Base-by-base conservation (phyloP, 2,888 invertebrate species). In the Phyllotreta cruciferae region DNA sequence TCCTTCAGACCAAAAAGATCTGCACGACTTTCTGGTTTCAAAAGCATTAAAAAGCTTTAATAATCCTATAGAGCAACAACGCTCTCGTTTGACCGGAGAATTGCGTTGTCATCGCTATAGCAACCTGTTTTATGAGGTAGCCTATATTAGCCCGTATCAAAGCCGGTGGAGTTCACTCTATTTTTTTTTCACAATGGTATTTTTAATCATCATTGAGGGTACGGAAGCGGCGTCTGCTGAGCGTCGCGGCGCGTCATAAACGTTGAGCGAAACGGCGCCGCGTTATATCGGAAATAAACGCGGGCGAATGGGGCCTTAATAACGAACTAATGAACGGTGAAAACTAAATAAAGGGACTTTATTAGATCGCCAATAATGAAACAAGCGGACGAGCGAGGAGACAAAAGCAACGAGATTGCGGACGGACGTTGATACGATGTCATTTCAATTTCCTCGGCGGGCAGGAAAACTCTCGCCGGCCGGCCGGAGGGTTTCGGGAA, bases 301-400 rank as follows among this genome's bases (percentile, higher is more conserved):
- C 13, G 42, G 38, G 34, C 36, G 24, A 39, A 36, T 49, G 36
- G n/a, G 41, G 5, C 39, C 5, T 35, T 50, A 50, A 42, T 58
- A 58, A 42, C 10, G 11, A 50, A 39, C 52, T 60, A 60, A 60
- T 52, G 44, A 52, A 52, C 60, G 52, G 37, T 60, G 38, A 60
- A 60, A 60, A 60, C 52, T 60, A 60, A 52, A 60, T 60, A 60
- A 60, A 41, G 52, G 24, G 53, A 53, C 42, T 60, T 60, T 52
- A 60, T 60, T 60, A 60, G 47, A 60, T 52, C 60, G 37, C n/a
- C 10, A n/a, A 37, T 52, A 52, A 14, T 44, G 60, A 53, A 52
- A 41, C 13, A 8, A 36, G 56, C 9, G 8, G 42, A 13, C 5
- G 38, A 8, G 36, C 36, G 56, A 52, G 44, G 44, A 52, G 60